Evolutionary conservation across 1,140 invertebrate species (phyloP).

Genomic region (Pseudoatta argentina): DNA sequence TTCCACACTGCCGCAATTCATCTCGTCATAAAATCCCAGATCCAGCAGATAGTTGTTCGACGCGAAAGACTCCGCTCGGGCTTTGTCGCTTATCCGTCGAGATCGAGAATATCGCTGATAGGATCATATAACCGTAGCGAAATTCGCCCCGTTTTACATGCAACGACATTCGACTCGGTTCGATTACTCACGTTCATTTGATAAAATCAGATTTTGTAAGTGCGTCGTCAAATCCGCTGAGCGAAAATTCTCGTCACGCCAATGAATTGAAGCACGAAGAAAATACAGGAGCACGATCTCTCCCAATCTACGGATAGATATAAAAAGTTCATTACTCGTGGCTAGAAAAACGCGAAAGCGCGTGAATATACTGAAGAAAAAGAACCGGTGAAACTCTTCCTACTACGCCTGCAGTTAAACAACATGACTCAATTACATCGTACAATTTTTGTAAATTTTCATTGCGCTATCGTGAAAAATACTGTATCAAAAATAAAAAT

Average conservation of each 20-base stretch:
- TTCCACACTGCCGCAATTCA: constrained; percentile 10
- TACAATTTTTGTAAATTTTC: constrained; percentile 14
- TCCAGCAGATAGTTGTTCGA: background rate
- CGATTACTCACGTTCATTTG: constrained; percentile 34
- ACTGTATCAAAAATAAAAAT: background rate
- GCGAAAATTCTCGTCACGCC: background rate
- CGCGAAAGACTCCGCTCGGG: background rate
- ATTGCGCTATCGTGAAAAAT: background rate
- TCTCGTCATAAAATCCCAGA: constrained; percentile 16
- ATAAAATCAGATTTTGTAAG: constrained; percentile 51
- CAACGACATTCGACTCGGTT: constrained; percentile 31
- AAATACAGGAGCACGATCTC: constrained; percentile 16
- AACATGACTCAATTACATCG: background rate
- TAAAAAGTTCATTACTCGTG: constrained; percentile 48
- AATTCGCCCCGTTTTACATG: constrained; percentile 13
- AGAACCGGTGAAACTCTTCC: background rate
- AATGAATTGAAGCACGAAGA: background rate
- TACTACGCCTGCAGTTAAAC: background rate
- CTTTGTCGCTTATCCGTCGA: constrained; percentile 21
- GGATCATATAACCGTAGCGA: constrained; percentile 22
- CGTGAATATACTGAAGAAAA: constrained; percentile 11
- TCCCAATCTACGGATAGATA: background rate
- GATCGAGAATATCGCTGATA: constrained; percentile 33
- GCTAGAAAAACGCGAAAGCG: constrained; percentile 21
- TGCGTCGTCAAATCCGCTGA: constrained; percentile 1